phyloP scores from a whole-genome alignment of 2,888 invertebrate genomes.

The Bellardia pandia region DNA sequence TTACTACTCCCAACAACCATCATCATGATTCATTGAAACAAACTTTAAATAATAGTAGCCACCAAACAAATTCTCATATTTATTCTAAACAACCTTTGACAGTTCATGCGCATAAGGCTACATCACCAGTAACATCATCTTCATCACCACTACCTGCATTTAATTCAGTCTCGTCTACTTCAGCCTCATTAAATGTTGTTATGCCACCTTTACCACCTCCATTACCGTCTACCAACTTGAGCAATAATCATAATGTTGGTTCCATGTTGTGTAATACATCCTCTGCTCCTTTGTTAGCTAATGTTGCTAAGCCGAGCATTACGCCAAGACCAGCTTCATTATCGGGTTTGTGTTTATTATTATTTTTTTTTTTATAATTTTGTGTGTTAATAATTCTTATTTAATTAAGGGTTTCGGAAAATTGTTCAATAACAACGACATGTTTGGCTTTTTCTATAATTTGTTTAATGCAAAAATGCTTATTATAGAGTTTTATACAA shows the following conservation, averaged over 20 bases:
- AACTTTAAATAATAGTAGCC: slow-evolving; percentile 41
- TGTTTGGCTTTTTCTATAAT: too few relatives aligned
- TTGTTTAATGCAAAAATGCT: too few relatives aligned
- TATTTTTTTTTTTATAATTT: slow-evolving; percentile 53
- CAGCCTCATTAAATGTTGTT: slow-evolving; percentile 68
- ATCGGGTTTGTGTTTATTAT: slow-evolving; percentile 82
- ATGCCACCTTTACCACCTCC: slow-evolving; percentile 71
- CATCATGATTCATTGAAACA: slow-evolving; percentile 55
- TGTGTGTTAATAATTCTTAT: slow-evolving; percentile 49
- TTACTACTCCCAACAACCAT: slow-evolving; percentile 38
- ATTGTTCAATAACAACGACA: too few relatives aligned
- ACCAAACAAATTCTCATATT: slow-evolving; percentile 55
- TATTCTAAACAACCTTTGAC: slow-evolving; percentile 67
- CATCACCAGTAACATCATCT: slow-evolving; percentile 65
- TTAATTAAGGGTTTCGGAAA: slow-evolving; percentile 36
- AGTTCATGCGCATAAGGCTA: slow-evolving; percentile 67
- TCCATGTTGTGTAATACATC: slow-evolving; percentile 74
- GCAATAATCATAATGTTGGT: slow-evolving; percentile 50
- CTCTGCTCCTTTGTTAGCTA: slow-evolving; percentile 71
- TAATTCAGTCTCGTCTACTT: slow-evolving; percentile 33
- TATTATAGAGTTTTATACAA: too few relatives aligned
- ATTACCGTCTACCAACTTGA: slow-evolving; percentile 62
- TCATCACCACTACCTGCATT: slow-evolving; percentile 54
- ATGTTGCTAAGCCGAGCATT: slow-evolving; percentile 82
- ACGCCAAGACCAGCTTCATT: slow-evolving; percentile 84